Evolutionary conservation across 2,888 invertebrate species (phyloP), one percentile per base, ranked within the genome.

Genomic region (Ceriagrion tenellum): DNA sequence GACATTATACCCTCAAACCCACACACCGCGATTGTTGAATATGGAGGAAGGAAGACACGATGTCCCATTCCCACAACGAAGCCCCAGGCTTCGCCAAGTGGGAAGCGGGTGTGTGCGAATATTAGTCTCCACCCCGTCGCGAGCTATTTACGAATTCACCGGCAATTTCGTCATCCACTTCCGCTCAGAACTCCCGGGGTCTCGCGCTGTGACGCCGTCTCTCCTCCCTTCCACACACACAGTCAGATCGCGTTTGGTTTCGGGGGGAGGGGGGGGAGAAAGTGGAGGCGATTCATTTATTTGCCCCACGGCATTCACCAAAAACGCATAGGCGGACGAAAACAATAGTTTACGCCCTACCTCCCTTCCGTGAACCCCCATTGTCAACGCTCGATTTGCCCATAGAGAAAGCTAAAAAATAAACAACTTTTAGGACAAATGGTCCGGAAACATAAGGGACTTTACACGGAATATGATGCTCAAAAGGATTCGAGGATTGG

Each of bases 121-220:
- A 81, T 81, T 81, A 81, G 81, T 81, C n/a, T 35, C 81, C 47
- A 20, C 26, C 13, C 81, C 81, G 81, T 81, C 35, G 35, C 30
- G 30, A 35, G 81, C 81, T 81, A 81, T 81, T 81, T 81, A 81
- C 81, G 81, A 81, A 81, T 81, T 81, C 81, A 81, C 81, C 81
- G 30, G 81, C 81, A 81, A 81, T 81, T 81, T 81, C 81, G 30
- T 35, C 81, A 81, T 81, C 30, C 35, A 81, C 30, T 81, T 35
- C 81, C 81, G 35, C 81, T 35, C 35, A 30, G 12, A 18, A 12
- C 20, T 59, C 59, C 16, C 30, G 81, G 16, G 30, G 13, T 69
- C 69, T 26, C 69, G 59, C 59, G 69, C 69, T 12, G 26, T n/a
- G 69, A n/a, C n/a, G 26, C 26, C 47, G 47, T 47, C 4, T 59